A percentile compares a stretch with the other conserved stretches of the same genome.
phyloP scores from a whole-genome alignment of 2,888 invertebrate genomes.

The Loripinus fragilis region DNA sequence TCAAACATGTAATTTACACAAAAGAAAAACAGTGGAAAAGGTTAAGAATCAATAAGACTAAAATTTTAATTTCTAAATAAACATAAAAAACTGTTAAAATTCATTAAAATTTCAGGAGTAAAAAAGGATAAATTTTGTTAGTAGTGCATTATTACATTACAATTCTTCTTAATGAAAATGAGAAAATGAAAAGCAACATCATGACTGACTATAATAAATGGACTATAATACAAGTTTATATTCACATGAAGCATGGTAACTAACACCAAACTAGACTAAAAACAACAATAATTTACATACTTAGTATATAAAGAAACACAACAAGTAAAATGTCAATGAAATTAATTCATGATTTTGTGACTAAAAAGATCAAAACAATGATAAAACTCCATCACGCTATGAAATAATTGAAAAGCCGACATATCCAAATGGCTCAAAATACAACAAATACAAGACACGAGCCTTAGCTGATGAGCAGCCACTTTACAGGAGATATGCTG shows the following conservation, averaged over 20 bases:
- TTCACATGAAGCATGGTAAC: background rate
- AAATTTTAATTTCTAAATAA: too few species aligned
- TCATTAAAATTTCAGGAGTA: too few species aligned
- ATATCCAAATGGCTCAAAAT: background rate
- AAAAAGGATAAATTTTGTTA: too few species aligned
- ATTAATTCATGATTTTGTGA: slow-evolving; percentile 21
- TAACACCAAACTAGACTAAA: slow-evolving; percentile 18
- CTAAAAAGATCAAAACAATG: slow-evolving; percentile 14
- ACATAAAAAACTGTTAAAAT: too few species aligned
- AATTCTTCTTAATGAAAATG: too few species aligned
- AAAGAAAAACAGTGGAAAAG: too few species aligned
- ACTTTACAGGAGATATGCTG: too few species aligned
- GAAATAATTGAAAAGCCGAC: background rate
- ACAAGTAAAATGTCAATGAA: background rate
- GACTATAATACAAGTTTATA: background rate
- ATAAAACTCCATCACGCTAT: slow-evolving; percentile 1
- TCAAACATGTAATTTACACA: too few species aligned
- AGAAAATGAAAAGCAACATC: too few species aligned
- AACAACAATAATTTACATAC: background rate
- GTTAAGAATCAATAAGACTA: too few species aligned
- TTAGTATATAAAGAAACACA: background rate
- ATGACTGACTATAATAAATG: background rate
- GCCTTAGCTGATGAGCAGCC: background rate
- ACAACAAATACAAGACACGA: background rate
- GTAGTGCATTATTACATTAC: too few species aligned